Evolutionary conservation across 2,113 vertebrate species (phyloP), one percentile per base, ranked within the genome.

Genomic region (Spea bombifrons): DNA sequence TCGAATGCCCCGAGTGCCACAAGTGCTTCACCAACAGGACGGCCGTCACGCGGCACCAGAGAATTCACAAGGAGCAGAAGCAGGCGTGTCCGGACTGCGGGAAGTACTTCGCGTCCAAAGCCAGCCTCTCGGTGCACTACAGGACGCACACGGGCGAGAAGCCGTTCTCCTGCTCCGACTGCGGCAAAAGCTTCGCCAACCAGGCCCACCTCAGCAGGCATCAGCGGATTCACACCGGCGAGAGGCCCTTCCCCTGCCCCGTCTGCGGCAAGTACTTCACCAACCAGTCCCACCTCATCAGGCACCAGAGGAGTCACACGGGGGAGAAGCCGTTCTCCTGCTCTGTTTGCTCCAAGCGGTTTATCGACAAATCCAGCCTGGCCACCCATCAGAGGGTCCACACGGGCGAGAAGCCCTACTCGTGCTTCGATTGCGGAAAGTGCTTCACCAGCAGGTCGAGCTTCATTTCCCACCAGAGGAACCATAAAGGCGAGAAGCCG

Each of bases 111-210:
- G 30, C 30, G 30, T 30, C 30, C 30, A 30, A 30, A 30, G 30
- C 30, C 30, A 30, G 30, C 30, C 30, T 30, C 2, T 30, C 30
- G 30, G 30, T 30, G 30, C 30, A 30, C 30, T 30, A 30, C 30
- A 30, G 30, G 30, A 30, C 30, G 30, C 30, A 30, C 30, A 30
- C 30, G 30, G 30, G 30, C 30, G 30, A 30, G 30, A 30, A 30
- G 30, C 30, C 30, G 30, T 85, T 87, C 72, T 79, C 82, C 47
- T 87, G 85, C 5, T 4, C 71, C 2, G 30, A 50, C 15, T 85
- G 84, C 0, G 84, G 86, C 70, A 49, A 81, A 0, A 81, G 85
- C 78, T 88, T 87, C 72, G 85, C 85, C 78, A 83, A 69, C 64
- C 59, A 17, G 13, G 13, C 8, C 17, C 0, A 46, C 61, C 49